Conservation (phyloP, 1,140 invertebrate species). For the Euwallacea similis region DNA sequence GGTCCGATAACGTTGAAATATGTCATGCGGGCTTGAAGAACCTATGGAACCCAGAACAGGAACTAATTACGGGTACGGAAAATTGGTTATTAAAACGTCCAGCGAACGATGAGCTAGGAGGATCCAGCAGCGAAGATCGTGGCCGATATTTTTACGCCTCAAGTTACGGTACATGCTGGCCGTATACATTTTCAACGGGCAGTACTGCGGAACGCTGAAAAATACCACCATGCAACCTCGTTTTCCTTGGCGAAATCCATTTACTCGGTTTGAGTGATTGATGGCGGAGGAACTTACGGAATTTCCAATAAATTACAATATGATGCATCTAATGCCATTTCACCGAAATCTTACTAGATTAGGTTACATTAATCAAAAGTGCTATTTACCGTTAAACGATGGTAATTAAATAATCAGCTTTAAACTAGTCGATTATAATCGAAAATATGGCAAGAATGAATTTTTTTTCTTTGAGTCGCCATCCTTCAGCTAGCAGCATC, state of each 20-base stretch:
- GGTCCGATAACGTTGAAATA: neutral
- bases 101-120: slow-evolving; percentile 24
- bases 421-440: no score
- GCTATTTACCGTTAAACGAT: no score
- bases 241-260: slow-evolving; percentile 16
- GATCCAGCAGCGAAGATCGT: slow-evolving; percentile 25
- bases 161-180: slow-evolving; percentile 18
- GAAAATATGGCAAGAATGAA: no score
- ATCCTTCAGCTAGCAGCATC: no score
- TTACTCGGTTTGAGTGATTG: neutral
- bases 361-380: no score
- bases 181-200: slow-evolving; percentile 10
- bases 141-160: slow-evolving; percentile 5
- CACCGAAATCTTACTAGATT: no score
- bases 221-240: slow-evolving; percentile 9
- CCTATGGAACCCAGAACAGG: slow-evolving; percentile 11
- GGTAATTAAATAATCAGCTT: no score
- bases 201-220: neutral
- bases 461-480: no score
- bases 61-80: slow-evolving; percentile 22
- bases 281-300: neutral
- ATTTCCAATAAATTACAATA: neutral
- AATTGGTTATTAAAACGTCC: slow-evolving; percentile 28
- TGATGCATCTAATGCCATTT: no score
- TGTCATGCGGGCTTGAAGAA: slow-evolving; percentile 8